Base-by-base conservation (phyloP, 2,888 invertebrate genomes). In the Conops quadrifasciatus region DNA sequence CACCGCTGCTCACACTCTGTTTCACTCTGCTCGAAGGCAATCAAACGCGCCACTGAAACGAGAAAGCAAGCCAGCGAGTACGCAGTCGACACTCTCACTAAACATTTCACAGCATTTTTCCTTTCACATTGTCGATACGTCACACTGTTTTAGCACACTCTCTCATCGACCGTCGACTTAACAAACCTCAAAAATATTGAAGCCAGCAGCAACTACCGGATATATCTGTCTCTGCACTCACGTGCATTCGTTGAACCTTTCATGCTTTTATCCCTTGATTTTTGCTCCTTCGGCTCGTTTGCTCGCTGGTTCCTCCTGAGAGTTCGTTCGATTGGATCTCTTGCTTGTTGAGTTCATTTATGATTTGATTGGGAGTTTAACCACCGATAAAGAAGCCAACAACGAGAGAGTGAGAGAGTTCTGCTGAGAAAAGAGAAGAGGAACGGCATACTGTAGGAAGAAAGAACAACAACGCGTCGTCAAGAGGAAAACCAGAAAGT, bases 301-400 rank as follows among this genome's bases (percentile, higher is more conserved):
- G 58, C 21, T 24, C 24, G 5, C 36, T 47, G 21, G n/a, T 49
- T 26, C 7, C 16, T 24, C 15, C 24, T 51, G 75, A 16, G 4
- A 24, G 56, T 70, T 71, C 74, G 71, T 72, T 78, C 72, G 75
- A 74, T n/a, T 78, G 62, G 74, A 77, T 67, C 75, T 67, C 72
- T 74, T 78, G 66, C 47, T 76, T 75, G 75, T 30, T 59, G 49
- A 49, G 24, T 49, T 59, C 28, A 36, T 53, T 53, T 56, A 78
- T 80, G 80, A 80, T 79, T 80, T 80, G 80, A 79, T 80, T 79
- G 80, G 78, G 77, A 80, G 78, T 80, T 80, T 80, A 82, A 82
- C 80, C 82, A 82, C 80, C 81, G 80, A 80, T 82, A 82, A 82
- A 82, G 81, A 78, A 82, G 82, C 76, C 80, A 73, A 67, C 30